Evolutionary conservation across 2,113 vertebrate genomes (phyloP), one percentile per base, ranked within the genome.

Genomic region (Bucco capensis): DNA sequence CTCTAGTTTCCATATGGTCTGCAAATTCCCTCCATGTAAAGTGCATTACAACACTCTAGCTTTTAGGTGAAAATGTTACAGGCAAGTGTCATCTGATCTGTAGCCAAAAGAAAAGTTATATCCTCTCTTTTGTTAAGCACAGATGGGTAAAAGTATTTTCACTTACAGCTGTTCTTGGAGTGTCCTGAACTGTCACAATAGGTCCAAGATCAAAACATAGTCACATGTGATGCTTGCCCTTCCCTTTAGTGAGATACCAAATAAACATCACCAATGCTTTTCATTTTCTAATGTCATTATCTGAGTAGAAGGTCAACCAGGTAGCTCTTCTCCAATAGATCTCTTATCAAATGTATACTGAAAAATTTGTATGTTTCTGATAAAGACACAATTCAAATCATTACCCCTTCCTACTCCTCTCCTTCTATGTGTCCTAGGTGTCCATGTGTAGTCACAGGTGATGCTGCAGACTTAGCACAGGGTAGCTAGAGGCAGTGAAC

Each of bases 31-130:
- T 73, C 67, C 71, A 76, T 76, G 78, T 61, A 91, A 92, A 91
- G 62, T 54, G 58, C 78, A 87, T 93, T 92, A 89, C 87, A 85
- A 44, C 75, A 62, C 89, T 83, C 82, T 92, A 91, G 85, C 74
- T 87, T 89, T 92, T 95, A 91, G 87, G 91, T 88, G 89, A 94
- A 92, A 96, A 89, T 93, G 91, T 93, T 94, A 73, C 47, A 69
- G 79, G 79, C 79, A 79, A 91, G 58, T 62, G 87, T 91, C 85
- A 96, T 81, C 50, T 83, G 89, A 93, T 92, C 67, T 75, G 16
- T 60, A 80, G 73, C 65, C 0, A 0, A 89, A 91, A 76, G 86
- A 75, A 91, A 79, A 91, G 71, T 50, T 85, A 73, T 82, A 85
- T 87, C 74, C 67, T 93, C 81, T 66, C n/a, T 76, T 76, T 81